These are phyloP conservation scores for Myanophis thanlyinensis DNA, from an alignment of 2,113 vertebrate genomes.

Conservation along the genomic window DNA sequence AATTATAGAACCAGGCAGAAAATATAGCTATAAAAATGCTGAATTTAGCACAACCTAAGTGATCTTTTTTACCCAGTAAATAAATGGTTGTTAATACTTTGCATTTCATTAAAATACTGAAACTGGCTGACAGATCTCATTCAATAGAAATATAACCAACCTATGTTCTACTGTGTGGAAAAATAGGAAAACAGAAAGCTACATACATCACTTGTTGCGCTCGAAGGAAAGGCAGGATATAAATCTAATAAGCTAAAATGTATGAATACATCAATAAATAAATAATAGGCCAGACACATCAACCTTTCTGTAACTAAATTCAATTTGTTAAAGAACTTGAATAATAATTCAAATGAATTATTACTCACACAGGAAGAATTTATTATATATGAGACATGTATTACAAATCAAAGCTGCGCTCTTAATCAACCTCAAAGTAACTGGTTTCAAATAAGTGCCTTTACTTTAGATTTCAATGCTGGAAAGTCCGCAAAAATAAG, in stretches of 20 bases:
- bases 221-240: background rate
- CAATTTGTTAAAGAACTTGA: background rate
- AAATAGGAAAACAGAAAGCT: background rate
- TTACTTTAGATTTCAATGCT: background rate
- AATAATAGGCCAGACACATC: background rate
- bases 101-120: background rate
- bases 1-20: background rate
- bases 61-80: background rate
- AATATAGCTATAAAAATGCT: background rate
- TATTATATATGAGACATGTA: background rate
- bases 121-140: background rate
- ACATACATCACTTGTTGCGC: background rate
- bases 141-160: background rate
- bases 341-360: background rate
- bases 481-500: background rate
- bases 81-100: background rate
- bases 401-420: background rate
- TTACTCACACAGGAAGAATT: background rate
- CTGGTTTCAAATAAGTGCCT: background rate
- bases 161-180: background rate
- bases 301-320: background rate
- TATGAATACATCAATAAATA: background rate
- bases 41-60: background rate
- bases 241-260: background rate
- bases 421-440: background rate